Conservation (phyloP, 2,888 invertebrate genomes). For the Spilosoma lubricipeda region DNA sequence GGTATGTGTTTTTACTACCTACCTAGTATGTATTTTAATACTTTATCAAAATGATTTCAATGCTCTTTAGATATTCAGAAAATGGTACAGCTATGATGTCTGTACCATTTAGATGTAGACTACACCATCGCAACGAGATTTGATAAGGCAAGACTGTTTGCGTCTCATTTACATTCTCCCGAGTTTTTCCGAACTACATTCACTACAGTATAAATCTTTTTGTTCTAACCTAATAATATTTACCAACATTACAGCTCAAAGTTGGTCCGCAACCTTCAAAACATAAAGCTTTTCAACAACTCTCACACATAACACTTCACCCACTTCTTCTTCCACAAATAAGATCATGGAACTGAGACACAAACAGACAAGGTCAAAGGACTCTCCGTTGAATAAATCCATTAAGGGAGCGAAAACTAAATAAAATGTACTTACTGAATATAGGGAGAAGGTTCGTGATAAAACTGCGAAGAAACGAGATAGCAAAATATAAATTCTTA, state of each 20-base stretch:
- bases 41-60: too few relatives aligned
- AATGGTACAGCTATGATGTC: not conserved
- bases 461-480: constrained; percentile 65
- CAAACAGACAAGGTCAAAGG: constrained; percentile 78
- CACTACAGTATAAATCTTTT: not conserved
- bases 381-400: constrained; percentile 75
- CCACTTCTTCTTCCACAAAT: constrained; percentile 34
- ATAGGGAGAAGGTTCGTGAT: constrained; percentile 70
- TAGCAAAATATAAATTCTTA: constrained; percentile 33
- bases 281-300: constrained; percentile 25
- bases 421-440: constrained; percentile 76
- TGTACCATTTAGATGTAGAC: not conserved
- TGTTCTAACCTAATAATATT: not conserved
- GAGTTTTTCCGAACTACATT: not conserved
- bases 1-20: too few relatives aligned
- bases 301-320: constrained; percentile 27
- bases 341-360: constrained; percentile 47
- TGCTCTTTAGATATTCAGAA: not conserved
- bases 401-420: constrained; percentile 81
- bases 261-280: constrained; percentile 8
- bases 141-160: not conserved
- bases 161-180: not conserved
- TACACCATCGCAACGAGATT: not conserved
- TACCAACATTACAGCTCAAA: not conserved
- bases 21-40: too few relatives aligned